These are phyloP conservation scores for Scomber scombrus DNA, from an alignment of 2,113 vertebrate genomes.

Conservation along the genomic window DNA sequence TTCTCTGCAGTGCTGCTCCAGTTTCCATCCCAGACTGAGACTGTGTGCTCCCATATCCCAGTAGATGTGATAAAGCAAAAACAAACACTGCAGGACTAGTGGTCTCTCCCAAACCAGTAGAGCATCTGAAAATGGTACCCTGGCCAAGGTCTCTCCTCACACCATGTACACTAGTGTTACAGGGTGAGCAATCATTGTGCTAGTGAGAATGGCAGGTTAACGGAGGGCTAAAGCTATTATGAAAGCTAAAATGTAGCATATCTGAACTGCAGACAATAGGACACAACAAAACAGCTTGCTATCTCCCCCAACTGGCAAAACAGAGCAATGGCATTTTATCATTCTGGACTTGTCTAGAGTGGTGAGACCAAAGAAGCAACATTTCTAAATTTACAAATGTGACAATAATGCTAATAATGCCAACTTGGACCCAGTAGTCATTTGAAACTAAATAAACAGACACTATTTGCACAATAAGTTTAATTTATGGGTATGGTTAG, in stretches of 20 bases:
- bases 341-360: neutral
- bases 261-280: neutral
- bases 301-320: slow-evolving; percentile 66
- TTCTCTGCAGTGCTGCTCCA: slow-evolving; percentile 72
- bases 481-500: neutral
- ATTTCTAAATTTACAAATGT: neutral
- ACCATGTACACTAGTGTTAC: slow-evolving; percentile 1
- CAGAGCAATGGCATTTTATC: slow-evolving; percentile 19
- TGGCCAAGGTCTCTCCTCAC: slow-evolving; percentile 1
- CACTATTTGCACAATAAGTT: neutral
- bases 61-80: slow-evolving; percentile 42
- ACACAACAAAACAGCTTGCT: slow-evolving; percentile 13
- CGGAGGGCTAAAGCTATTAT: slow-evolving; percentile 12
- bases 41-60: slow-evolving; percentile 43
- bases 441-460: neutral
- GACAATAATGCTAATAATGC: neutral
- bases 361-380: neutral
- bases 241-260: slow-evolving; percentile 31
- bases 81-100: slow-evolving; percentile 31
- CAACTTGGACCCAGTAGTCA: neutral
- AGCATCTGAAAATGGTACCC: slow-evolving; percentile 2
- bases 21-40: slow-evolving; percentile 52
- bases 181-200: slow-evolving; percentile 10
- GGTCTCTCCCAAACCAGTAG: slow-evolving; percentile 24
- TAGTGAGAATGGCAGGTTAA: slow-evolving; percentile 23